Base-by-base conservation (phyloP, 2,888 invertebrate species). In the Drosophila pegasa region DNA sequence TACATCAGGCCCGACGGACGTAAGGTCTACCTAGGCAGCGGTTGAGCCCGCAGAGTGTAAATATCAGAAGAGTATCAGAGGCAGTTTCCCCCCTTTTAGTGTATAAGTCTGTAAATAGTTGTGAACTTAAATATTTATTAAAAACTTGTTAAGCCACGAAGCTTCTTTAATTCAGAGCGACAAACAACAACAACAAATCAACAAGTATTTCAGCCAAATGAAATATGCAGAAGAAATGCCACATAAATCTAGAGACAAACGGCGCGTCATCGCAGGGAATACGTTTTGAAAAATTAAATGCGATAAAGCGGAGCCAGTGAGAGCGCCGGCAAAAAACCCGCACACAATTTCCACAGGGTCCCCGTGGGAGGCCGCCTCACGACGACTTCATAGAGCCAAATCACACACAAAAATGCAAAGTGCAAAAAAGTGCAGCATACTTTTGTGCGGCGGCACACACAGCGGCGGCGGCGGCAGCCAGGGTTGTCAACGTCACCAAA, bases 1-100 rank as follows among this genome's bases (percentile, higher is more conserved):
- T 92, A 90, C 25, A 80, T 92, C 47, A 89, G 88, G 5, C 89
- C 90, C 6, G 82, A 88, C 56, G 92, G 92, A 2, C 75, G 83
- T 18, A 92, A 91, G 61, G 78, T 92, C 0, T 91, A 91, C 58
- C 61, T 91, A 16, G 76, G 73, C 45, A 69, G 58, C n/a, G 76
- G 71, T 14, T 82, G 47, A 77, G 4, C 12, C 33, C 20, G 5
- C 31, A 20, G 22, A 9, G 10, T 35, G 25, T 40, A 18, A 25
- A 37, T 29, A 38, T 29, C 22, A 31, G 31, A 45, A 45, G 45
- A 10, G 29, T 47, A 7, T 16, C 40, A 67, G 66, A 78, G 69
- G 68, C 72, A 64, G 61, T 43, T 59, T 52, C 16, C 69, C 52
- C 16, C 69, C 52, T 57, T 27, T 57, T 77, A 80, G 69, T 51